Percentiles rank a stretch among this genome's conserved stretches.
phyloP scores from a whole-genome alignment of 2,888 invertebrate genomes.

The Stratiomys singularior region DNA sequence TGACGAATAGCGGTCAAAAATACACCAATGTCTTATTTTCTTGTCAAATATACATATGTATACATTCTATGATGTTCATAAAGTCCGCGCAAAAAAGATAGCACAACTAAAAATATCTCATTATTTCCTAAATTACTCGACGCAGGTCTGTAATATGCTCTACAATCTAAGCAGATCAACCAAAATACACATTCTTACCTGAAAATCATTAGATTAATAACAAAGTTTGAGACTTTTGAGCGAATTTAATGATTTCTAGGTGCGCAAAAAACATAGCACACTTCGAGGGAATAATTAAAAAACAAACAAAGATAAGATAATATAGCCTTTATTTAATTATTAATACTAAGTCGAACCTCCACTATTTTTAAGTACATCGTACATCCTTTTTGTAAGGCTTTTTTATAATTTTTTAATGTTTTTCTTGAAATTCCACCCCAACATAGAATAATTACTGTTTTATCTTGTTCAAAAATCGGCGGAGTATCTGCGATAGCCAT shows the following conservation, averaged over 20 bases:
- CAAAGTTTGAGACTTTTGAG: neutral
- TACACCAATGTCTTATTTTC: too few relatives aligned
- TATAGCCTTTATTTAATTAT: neutral
- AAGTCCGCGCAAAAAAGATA: slow-evolving; percentile 2
- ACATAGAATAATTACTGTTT: too few relatives aligned
- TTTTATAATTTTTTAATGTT: neutral
- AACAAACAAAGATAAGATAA: slow-evolving; percentile 4
- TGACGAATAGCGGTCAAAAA: too few relatives aligned
- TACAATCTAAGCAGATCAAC: neutral
- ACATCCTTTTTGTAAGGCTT: slow-evolving; percentile 2
- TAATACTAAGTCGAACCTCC: neutral
- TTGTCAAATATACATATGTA: too few relatives aligned
- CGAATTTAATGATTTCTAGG: neutral
- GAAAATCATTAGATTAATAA: neutral
- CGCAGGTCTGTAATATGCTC: neutral
- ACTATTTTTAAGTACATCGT: slow-evolving; percentile 1
- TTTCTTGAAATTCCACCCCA: neutral
- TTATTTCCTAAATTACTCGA: neutral
- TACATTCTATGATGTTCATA: too few relatives aligned
- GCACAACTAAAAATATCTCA: neutral
- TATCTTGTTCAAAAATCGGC: too few relatives aligned
- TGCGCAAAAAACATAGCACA: slow-evolving; percentile 1
- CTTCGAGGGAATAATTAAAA: slow-evolving; percentile 1
- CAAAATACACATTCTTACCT: neutral
- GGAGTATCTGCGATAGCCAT: too few relatives aligned